Conservation (phyloP, 2,113 vertebrate genomes). For the Syngnathus scovelli region DNA sequence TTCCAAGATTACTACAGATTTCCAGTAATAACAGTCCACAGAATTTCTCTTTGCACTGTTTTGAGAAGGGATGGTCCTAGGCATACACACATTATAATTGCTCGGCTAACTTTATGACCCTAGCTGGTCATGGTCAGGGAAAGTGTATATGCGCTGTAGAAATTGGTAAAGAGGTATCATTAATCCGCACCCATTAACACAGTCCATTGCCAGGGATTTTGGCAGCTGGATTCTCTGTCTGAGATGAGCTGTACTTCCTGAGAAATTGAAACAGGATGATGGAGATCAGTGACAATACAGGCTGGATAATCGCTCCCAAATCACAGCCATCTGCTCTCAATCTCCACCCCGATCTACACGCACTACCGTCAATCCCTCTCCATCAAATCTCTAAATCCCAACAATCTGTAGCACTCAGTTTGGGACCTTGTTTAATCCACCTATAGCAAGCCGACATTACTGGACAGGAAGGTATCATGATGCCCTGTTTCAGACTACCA, state of each 20-base stretch:
- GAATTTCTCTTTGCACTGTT: slow-evolving; percentile 2
- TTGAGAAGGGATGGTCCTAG: background rate
- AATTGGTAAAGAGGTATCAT: slow-evolving; percentile 33
- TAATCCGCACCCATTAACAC: slow-evolving; percentile 62
- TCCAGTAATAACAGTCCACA: slow-evolving; percentile 1
- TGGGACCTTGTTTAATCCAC: slow-evolving; percentile 66
- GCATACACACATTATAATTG: background rate
- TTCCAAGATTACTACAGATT: background rate
- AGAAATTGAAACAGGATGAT: slow-evolving; percentile 69
- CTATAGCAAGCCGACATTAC: slow-evolving; percentile 52
- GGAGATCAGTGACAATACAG: slow-evolving; percentile 70
- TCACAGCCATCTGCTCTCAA: slow-evolving; percentile 78
- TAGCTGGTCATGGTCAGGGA: slow-evolving; percentile 11
- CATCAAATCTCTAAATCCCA: slow-evolving; percentile 77
- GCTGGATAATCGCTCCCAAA: slow-evolving; percentile 70
- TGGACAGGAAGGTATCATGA: slow-evolving; percentile 52
- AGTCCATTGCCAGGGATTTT: slow-evolving; percentile 52
- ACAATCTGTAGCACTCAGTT: slow-evolving; percentile 65
- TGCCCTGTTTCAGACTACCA: slow-evolving; percentile 26
- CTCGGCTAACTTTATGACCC: slow-evolving; percentile 16
- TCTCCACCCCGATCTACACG: slow-evolving; percentile 65
- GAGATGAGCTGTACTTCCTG: slow-evolving; percentile 61
- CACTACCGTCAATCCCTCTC: slow-evolving; percentile 64
- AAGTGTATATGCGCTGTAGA: slow-evolving; percentile 4
- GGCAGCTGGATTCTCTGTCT: slow-evolving; percentile 52